Evolutionary conservation across 2,888 invertebrate genomes (phyloP), one percentile per base, ranked within the genome.

Genomic region (Parnassius glacialis): DNA sequence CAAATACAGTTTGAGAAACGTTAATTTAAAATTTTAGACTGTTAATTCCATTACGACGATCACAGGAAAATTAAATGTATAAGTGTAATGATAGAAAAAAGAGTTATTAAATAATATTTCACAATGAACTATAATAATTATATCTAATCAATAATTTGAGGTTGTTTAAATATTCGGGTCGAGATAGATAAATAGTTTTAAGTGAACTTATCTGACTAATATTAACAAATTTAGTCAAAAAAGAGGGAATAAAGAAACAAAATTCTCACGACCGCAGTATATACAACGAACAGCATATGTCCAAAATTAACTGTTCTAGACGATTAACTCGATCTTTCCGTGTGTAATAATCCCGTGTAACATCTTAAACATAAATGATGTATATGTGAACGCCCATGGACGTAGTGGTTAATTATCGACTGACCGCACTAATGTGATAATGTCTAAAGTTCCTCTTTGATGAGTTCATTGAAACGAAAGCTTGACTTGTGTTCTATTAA

Each of bases 331-430:
- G 67, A 73, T 74, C 73, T 76, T 70, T 59, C 62, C 64, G 65
- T 66, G 74, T 75, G 75, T 73, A 78, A 77, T 82, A 78, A 84
- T 85, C 82, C 75, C 68, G 71, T 76, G 80, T 87, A 85, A 89
- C 87, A 83, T 90, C 89, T 90, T 87, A 87, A 80, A 86, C 87
- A 85, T 82, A 84, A 85, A 86, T 87, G 88, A 89, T 88, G 82
- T 80, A 86, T 87, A 79, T 75, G 84, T 75, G 83, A 82, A 88
- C 90, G 90, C 90, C 90, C 88, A 83, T 84, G 70, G 75, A 79
- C 75, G 80, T 75, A 76, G 73, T 77, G 69, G 76, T 82, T 89
- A 89, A 90, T 90, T 90, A 90, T 87, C 85, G 79, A 75, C 79
- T 76, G 69, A 71, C 78, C 74, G 69, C 70, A 73, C 83, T 87